Conservation (phyloP, 2,797 vertebrate species). For the Pipistrellus nathusii region DNA sequence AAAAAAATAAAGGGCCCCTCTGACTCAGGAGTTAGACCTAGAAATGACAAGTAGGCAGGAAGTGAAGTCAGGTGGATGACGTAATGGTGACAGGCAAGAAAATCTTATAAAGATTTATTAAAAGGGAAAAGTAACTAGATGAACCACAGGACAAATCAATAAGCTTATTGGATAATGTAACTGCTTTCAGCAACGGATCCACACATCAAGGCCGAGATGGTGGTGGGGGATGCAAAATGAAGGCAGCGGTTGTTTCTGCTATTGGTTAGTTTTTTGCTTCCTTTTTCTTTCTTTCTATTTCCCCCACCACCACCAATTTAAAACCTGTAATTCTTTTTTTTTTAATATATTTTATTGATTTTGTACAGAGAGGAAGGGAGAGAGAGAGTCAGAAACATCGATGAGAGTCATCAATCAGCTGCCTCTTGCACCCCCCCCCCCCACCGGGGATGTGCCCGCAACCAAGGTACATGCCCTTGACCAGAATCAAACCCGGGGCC, state of each 20-base stretch:
- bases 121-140: slow-evolving; percentile 28
- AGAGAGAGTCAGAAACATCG: too few species aligned
- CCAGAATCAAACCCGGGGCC: too few species aligned
- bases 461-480: too few species aligned
- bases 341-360: too few species aligned
- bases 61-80: slow-evolving; percentile 35
- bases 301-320: too few species aligned
- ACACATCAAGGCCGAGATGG: not conserved
- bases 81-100: slow-evolving; percentile 25
- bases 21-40: slow-evolving; percentile 45
- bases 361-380: too few species aligned
- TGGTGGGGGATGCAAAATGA: not conserved
- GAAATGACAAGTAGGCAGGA: slow-evolving; percentile 40
- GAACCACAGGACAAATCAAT: slow-evolving; percentile 37
- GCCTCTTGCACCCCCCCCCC: too few species aligned
- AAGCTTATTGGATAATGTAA: slow-evolving; percentile 9
- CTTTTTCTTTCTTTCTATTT: not conserved
- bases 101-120: slow-evolving; percentile 34
- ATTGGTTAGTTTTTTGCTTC: not conserved
- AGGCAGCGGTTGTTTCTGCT: not conserved
- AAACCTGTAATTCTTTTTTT: not conserved
- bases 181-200: not conserved
- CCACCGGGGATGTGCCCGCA: too few species aligned
- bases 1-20: not conserved
- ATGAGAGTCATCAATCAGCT: too few species aligned